Percentiles rank a stretch among this genome's conserved stretches.
Conservation (phyloP, 2,888 invertebrate genomes). For the Aelia acuminata region DNA sequence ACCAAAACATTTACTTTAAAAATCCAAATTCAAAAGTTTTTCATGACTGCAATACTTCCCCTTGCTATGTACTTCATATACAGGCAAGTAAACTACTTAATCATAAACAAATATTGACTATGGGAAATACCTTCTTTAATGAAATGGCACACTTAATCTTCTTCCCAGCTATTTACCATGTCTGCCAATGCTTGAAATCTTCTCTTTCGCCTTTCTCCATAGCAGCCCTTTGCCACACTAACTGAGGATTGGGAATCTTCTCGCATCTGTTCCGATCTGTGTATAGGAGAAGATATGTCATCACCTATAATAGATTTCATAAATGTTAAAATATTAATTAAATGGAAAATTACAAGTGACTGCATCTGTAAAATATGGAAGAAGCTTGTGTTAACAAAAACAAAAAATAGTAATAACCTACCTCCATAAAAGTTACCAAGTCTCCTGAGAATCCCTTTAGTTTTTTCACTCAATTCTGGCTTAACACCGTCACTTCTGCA, state of each 20-base stretch:
- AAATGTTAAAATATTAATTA: not conserved
- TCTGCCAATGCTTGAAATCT: constrained; percentile 31
- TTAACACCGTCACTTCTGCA: constrained; percentile 36
- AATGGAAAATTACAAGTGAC: not conserved
- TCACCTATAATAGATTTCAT: not conserved
- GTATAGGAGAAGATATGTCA: constrained; percentile 29
- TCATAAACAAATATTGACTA: no score
- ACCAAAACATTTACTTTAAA: no score
- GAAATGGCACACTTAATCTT: not conserved
- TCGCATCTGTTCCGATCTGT: constrained; percentile 33
- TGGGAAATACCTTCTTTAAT: not conserved
- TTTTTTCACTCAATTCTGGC: constrained; percentile 42
- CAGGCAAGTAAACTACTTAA: no score
- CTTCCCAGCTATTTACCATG: constrained; percentile 37
- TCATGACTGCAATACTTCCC: no score
- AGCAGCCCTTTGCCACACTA: constrained; percentile 19
- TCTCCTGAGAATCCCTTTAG: constrained; percentile 14
- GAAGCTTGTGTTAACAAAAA: not conserved
- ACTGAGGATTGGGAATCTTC: constrained; percentile 16
- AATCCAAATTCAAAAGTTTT: no score
- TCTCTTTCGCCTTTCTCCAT: constrained; percentile 33
- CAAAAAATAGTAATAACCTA: not conserved
- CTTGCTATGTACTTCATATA: no score
- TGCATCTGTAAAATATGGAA: not conserved
- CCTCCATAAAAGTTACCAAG: constrained; percentile 42